Conservation (phyloP, 1,140 invertebrate genomes). For the Paralvinella palmiformis region DNA sequence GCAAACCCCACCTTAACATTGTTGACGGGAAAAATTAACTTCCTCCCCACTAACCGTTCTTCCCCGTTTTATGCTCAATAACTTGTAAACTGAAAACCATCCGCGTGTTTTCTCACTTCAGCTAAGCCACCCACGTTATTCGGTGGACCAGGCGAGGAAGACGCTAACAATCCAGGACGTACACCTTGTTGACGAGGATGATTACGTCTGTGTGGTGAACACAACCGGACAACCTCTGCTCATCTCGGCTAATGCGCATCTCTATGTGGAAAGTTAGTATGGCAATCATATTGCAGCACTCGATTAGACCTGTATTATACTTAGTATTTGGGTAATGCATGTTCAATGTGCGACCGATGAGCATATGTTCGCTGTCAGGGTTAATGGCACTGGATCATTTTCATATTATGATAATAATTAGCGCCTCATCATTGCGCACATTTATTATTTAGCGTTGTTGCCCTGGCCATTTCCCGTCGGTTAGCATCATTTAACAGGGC, state of each 20-base stretch:
- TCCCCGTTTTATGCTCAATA: too few relatives aligned
- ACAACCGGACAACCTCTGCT: slow-evolving; percentile 61
- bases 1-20: too few relatives aligned
- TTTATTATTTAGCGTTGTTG: too few relatives aligned
- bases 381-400: background rate
- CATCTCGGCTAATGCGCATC: slow-evolving; percentile 56
- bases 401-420: too few relatives aligned
- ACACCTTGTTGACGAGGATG: slow-evolving; percentile 59
- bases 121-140: slow-evolving; percentile 21
- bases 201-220: slow-evolving; percentile 63
- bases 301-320: too few relatives aligned
- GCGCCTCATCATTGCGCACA: too few relatives aligned
- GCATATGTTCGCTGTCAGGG: background rate
- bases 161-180: slow-evolving; percentile 59
- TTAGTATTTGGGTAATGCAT: background rate
- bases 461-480: too few relatives aligned
- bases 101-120: background rate
- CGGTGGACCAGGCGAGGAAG: slow-evolving; percentile 54
- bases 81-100: too few relatives aligned
- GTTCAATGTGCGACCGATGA: background rate
- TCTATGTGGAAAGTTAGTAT: slow-evolving; percentile 59
- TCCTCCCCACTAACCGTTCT: too few relatives aligned
- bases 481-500: too few relatives aligned
- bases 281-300: too few relatives aligned
- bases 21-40: too few relatives aligned